These are phyloP conservation scores for Petrocephalus zakoni DNA, from an alignment of 2,113 vertebrate species.

Conservation along the genomic window DNA sequence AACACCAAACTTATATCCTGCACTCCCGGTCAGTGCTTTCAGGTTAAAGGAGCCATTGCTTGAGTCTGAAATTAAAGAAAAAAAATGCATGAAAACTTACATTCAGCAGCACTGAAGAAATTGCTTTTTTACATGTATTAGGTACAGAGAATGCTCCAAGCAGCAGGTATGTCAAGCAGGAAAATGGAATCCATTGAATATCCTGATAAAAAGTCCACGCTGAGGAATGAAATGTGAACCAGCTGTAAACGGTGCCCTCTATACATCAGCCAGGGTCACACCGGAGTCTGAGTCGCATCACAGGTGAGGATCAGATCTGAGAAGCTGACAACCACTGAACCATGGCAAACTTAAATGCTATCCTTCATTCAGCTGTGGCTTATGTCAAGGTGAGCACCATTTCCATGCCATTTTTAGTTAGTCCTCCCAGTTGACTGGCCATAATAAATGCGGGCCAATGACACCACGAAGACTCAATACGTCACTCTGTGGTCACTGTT, in stretches of 20 bases:
- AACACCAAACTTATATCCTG: slow-evolving; percentile 95
- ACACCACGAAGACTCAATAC: not conserved
- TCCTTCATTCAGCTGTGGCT: not conserved
- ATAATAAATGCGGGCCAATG: not conserved
- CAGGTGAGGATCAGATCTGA: not conserved
- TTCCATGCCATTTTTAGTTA: not conserved
- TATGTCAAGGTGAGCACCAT: not conserved
- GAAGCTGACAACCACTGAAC: not conserved
- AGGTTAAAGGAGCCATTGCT: slow-evolving; percentile 89
- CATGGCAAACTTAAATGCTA: not conserved
- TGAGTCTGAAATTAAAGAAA: slow-evolving; percentile 66
- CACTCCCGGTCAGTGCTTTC: slow-evolving; percentile 81
- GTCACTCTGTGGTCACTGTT: not conserved
- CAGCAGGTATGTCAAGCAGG: not conserved
- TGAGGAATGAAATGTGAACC: not conserved
- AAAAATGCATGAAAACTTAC: not conserved
- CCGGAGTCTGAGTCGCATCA: not conserved
- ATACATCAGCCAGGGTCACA: not conserved
- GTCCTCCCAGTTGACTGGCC: not conserved
- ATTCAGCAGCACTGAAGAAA: not conserved
- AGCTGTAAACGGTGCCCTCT: not conserved
- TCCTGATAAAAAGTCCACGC: not conserved
- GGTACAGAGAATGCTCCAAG: not conserved
- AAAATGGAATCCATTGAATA: not conserved
- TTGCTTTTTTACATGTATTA: not conserved